A percentile compares a stretch with the other conserved stretches of the same genome.
Evolutionary conservation across 2,113 vertebrate genomes (phyloP).

Genomic region (Alectura lathami): DNA sequence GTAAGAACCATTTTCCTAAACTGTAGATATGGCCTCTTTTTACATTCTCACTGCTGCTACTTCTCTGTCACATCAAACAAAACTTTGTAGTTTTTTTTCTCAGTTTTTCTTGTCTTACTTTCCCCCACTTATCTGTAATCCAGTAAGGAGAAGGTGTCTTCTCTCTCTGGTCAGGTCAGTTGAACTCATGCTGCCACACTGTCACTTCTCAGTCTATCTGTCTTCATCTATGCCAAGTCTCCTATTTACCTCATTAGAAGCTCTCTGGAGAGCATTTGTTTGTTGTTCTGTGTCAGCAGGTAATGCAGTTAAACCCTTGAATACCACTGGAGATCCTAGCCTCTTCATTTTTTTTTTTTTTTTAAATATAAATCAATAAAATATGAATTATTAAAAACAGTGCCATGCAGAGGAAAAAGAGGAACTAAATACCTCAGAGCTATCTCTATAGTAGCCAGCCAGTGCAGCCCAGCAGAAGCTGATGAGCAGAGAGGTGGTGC

Average conservation of each 20-base stretch:
- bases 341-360: neutral
- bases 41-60: neutral
- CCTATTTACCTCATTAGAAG: neutral
- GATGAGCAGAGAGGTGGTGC: neutral
- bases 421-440: neutral
- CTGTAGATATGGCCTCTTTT: neutral
- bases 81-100: neutral
- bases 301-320: neutral
- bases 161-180: neutral
- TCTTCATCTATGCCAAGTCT: neutral
- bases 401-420: neutral
- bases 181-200: neutral
- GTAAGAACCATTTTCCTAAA: neutral
- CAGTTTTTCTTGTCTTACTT: neutral
- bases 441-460: neutral
- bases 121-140: neutral
- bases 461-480: neutral
- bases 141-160: neutral
- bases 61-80: neutral
- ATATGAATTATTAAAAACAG: neutral
- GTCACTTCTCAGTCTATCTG: neutral
- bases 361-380: neutral
- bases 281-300: neutral
- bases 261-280: neutral
- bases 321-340: neutral